Conservation (phyloP, 1,140 invertebrate genomes). For the Drosophila chauvacae region DNA sequence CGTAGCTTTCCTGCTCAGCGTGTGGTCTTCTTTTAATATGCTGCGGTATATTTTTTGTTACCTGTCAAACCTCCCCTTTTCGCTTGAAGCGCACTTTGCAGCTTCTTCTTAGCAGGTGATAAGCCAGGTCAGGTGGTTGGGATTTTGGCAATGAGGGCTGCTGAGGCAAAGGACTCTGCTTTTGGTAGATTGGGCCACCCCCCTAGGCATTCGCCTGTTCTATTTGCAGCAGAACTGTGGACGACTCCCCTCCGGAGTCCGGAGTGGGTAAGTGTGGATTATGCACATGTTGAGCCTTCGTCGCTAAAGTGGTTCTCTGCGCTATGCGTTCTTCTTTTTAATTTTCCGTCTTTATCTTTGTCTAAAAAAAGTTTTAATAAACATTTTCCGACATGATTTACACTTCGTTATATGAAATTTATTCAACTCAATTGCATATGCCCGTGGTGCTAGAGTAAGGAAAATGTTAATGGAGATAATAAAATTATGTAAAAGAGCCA, state of each 20-base stretch:
- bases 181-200: conserved; percentile 2
- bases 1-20: conserved; percentile 43
- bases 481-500: conserved; percentile 26
- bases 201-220: conserved; percentile 48
- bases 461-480: conserved; percentile 19
- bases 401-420: conserved; percentile 38
- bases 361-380: conserved; percentile 64
- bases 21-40: conserved; percentile 73
- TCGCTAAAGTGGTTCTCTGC: conserved; percentile 43
- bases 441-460: neutral
- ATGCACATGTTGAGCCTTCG: conserved; percentile 70
- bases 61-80: conserved; percentile 17
- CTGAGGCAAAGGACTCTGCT: neutral
- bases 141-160: conserved; percentile 40
- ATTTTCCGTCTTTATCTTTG: conserved; percentile 11
- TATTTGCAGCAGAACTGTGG: conserved; percentile 55
- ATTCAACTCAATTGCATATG: conserved; percentile 21
- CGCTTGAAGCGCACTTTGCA: conserved; percentile 66
- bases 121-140: conserved; percentile 58
- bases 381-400: conserved; percentile 63
- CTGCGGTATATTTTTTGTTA: conserved; percentile 61
- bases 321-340: neutral
- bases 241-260: neutral
- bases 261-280: conserved; percentile 42
- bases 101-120: conserved; percentile 56